Percentiles rank a stretch among this genome's conserved stretches.
Conservation (phyloP, 2,797 vertebrate species). For the Miichthys miiuy region DNA sequence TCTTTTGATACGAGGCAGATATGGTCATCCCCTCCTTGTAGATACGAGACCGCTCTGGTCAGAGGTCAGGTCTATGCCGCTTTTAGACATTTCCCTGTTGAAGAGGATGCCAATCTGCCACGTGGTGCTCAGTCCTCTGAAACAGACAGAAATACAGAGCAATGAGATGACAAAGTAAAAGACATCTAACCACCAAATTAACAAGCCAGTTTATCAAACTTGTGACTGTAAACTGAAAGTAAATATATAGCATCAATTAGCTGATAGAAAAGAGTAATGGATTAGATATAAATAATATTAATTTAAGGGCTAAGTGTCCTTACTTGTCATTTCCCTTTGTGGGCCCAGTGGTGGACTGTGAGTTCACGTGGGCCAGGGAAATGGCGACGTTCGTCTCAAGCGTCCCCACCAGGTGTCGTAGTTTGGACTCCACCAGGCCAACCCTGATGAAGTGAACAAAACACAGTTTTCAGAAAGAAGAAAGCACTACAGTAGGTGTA, state of each 20-base stretch:
- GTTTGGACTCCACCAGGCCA: slow-evolving; percentile 93
- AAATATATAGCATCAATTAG: not conserved
- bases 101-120: slow-evolving; percentile 94
- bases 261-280: not conserved
- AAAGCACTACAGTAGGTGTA: slow-evolving; percentile 12
- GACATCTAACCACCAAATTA: too few relatives aligned
- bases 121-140: slow-evolving; percentile 90
- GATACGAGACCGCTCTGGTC: too few relatives aligned
- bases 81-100: slow-evolving; percentile 90
- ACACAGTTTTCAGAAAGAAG: slow-evolving; percentile 17
- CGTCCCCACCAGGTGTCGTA: slow-evolving; percentile 90
- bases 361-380: slow-evolving; percentile 90
- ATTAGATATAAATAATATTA: not conserved
- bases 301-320: slow-evolving; percentile 54
- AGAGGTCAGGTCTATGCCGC: slow-evolving; percentile 87
- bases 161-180: not conserved
- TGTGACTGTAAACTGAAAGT: not conserved
- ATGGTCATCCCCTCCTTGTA: too few relatives aligned
- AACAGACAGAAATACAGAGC: not conserved
- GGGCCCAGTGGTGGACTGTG: slow-evolving; percentile 88
- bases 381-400: slow-evolving; percentile 92
- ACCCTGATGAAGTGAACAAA: slow-evolving; percentile 80
- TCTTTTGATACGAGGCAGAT: too few relatives aligned
- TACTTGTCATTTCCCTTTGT: slow-evolving; percentile 88
- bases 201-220: too few relatives aligned